A percentile compares a stretch with the other conserved stretches of the same genome.
phyloP scores from a whole-genome alignment of 2,888 invertebrate genomes.

The Choristoneura rosaceana region DNA sequence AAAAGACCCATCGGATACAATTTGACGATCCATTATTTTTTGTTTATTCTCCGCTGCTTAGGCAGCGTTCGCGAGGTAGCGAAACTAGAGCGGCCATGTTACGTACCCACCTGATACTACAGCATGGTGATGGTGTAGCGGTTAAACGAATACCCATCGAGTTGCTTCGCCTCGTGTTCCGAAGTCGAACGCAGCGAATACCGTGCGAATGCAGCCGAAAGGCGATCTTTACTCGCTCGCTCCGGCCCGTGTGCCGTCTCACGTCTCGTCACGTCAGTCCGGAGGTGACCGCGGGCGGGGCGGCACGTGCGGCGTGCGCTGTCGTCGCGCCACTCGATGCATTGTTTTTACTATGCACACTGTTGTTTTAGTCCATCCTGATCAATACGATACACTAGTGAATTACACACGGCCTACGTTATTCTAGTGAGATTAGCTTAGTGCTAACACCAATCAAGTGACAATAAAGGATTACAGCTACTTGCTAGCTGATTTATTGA shows the following conservation, averaged over 20 bases:
- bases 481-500: constrained; percentile 71
- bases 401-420: constrained; percentile 66
- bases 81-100: constrained; percentile 27
- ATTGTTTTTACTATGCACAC: constrained; percentile 76
- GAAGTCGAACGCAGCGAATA: constrained; percentile 66
- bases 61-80: constrained; percentile 6
- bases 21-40: constrained; percentile 32
- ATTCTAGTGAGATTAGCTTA: constrained; percentile 51
- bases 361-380: constrained; percentile 78
- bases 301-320: constrained; percentile 76
- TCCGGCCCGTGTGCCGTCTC: constrained; percentile 47
- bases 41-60: constrained; percentile 15
- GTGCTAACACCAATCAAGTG: constrained; percentile 57
- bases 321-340: constrained; percentile 76
- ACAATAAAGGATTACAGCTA: constrained; percentile 61
- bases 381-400: constrained; percentile 75
- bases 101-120: constrained; percentile 29
- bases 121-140: constrained; percentile 33
- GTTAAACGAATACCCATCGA: constrained; percentile 35
- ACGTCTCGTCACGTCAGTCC: constrained; percentile 62
- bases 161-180: constrained; percentile 44
- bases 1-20: constrained; percentile 21
- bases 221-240: constrained; percentile 68
- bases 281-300: constrained; percentile 82
- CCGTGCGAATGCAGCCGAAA: constrained; percentile 73